phyloP scores from a whole-genome alignment of 2,113 vertebrate genomes.

The Elephas maximus region DNA sequence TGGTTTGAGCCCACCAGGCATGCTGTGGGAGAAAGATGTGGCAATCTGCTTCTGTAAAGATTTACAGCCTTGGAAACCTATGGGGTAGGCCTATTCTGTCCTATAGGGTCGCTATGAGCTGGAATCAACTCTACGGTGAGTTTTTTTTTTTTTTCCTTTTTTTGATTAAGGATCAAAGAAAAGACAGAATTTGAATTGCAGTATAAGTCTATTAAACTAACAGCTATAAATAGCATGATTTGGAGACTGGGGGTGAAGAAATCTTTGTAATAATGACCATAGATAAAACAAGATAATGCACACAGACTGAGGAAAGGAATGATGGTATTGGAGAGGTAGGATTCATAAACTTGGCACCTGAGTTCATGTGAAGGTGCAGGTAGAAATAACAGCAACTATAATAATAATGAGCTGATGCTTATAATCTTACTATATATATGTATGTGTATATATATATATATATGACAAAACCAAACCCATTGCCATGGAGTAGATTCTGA shows the following conservation, averaged over 20 bases:
- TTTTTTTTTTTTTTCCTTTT: too few species aligned
- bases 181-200: not conserved
- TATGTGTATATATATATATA: too few species aligned
- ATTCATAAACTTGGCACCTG: not conserved
- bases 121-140: too few species aligned
- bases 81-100: too few species aligned
- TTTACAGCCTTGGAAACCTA: too few species aligned
- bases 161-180: not conserved
- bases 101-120: too few species aligned
- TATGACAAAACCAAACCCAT: too few species aligned
- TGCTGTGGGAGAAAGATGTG: too few species aligned
- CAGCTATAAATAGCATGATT: not conserved
- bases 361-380: not conserved
- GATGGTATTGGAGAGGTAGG: not conserved
- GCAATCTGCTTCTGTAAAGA: too few species aligned
- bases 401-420: not conserved
- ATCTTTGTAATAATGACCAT: not conserved
- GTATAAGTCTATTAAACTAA: not conserved
- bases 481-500: too few species aligned
- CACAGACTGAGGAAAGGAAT: not conserved
- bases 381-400: not conserved
- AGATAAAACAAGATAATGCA: not conserved
- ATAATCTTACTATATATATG: not conserved
- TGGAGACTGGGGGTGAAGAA: not conserved
- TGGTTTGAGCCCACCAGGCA: too few species aligned